These are phyloP conservation scores for Halocaridina rubra DNA, from an alignment of 2,888 invertebrate genomes.

Conservation along the genomic window DNA sequence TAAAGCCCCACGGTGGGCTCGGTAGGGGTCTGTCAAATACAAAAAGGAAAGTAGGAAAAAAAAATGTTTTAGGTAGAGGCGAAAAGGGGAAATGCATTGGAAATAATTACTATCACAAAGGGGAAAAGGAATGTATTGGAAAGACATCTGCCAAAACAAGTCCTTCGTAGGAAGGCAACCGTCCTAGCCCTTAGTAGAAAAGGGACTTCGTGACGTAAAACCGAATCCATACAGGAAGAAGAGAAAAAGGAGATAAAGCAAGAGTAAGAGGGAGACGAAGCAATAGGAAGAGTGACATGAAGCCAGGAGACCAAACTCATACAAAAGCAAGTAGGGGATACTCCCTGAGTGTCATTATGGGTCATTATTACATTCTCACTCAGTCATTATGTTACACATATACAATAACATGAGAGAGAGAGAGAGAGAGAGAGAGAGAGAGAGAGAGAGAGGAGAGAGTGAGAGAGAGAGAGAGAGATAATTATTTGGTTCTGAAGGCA, in stretches of 20 bases:
- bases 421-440: neutral
- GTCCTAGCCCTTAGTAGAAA: too few species aligned
- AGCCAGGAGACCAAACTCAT: neutral
- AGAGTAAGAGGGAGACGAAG: neutral
- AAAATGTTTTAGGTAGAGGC: neutral
- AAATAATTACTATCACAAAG: neutral
- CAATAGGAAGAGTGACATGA: neutral
- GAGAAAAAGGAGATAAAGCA: neutral
- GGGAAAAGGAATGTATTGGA: neutral
- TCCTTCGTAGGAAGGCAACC: too few species aligned
- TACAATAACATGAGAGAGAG: neutral
- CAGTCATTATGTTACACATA: neutral
- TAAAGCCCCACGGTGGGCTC: too few species aligned
- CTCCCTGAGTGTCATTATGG: too few species aligned
- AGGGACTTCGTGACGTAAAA: too few species aligned
- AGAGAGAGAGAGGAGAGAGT: neutral
- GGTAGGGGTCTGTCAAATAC: neutral
- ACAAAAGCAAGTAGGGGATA: too few species aligned
- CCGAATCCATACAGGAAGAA: neutral
- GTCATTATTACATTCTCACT: neutral
- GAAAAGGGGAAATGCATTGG: neutral
- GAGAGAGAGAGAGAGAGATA: neutral
- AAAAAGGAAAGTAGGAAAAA: neutral
- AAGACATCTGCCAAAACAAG: neutral
- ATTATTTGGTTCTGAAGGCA: too few species aligned